Evolutionary conservation across 2,113 vertebrate species (phyloP), one percentile per base, ranked within the genome.

Genomic region (Phaetusa simplex): DNA sequence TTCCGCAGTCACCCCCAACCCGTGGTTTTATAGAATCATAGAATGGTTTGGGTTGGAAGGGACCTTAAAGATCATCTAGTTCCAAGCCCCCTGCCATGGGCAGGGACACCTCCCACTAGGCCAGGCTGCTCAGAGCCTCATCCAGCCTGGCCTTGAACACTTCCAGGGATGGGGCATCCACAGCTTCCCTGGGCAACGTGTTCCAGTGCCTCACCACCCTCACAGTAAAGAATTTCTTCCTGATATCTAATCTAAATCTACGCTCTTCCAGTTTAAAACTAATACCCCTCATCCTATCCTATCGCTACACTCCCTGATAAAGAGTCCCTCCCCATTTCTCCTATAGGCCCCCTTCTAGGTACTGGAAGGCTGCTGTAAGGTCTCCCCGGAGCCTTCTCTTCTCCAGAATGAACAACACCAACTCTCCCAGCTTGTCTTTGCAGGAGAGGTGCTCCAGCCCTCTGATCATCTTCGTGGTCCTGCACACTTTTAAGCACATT

Each of bases 401-500:
- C 59, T 61, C 22, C 59, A 38, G 59, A 14, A 22, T 26, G n/a
- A 26, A n/a, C 59, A 38, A 17, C n/a, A n/a, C 59, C n/a, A 61
- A 10, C 6, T 38, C 23, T 24, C 59, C 26, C 22, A 38, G 22
- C 59, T 34, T 61, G 23, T 38, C 59, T 11, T 38, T 14, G 11
- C 8, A 14, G 32, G 32, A 59, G 34, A n/a, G 32, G 21, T 14
- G 56, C 21, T 59, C 34, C 56, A 59, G 12, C 56, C 34, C 21
- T 4, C 59, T 61, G 22, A 38, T 17, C 59, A 38, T 61, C n/a
- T 38, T 38, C 15, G 14, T 61, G 23, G n/a, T n/a, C n/a, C n/a
- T 17, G n/a, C n/a, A 61, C 23, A 26, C 52, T 58, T 42, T 14
- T 9, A 7, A 47, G 40, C 24, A 0, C 12, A 0, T 59, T 1